Evolutionary conservation across 2,113 vertebrate species (phyloP).

Genomic region (Alectura lathami): DNA sequence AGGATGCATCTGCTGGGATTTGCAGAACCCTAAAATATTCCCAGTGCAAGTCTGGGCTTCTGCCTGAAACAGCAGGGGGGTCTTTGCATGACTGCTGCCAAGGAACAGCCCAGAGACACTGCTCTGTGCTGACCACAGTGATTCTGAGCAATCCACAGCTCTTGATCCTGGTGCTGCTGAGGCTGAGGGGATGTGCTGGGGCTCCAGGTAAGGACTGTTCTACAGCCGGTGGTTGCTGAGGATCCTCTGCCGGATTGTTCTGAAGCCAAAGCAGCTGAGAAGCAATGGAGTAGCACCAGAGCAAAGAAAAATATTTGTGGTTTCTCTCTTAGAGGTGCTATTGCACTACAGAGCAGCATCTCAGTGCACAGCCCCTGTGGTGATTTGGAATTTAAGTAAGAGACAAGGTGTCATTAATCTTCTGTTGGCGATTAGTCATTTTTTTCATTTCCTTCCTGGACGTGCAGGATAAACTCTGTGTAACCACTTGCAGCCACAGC

Average conservation of each 20-base stretch:
- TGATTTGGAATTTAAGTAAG: neutral
- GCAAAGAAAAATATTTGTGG: accelerated
- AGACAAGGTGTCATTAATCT: neutral
- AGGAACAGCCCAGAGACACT: neutral
- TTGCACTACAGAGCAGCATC: neutral
- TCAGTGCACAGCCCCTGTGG: accelerated
- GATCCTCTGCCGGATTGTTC: neutral
- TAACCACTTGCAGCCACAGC: accelerated
- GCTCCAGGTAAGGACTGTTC: neutral
- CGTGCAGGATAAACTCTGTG: neutral
- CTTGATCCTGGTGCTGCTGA: neutral
- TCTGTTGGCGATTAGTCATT: neutral
- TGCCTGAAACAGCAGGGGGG: accelerated
- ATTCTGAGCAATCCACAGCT: accelerated
- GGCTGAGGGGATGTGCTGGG: accelerated
- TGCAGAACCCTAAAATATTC: neutral
- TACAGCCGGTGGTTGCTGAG: neutral
- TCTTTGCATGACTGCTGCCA: accelerated
- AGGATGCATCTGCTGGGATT: neutral
- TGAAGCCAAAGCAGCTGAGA: neutral
- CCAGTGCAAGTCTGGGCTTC: neutral
- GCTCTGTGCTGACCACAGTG: accelerated
- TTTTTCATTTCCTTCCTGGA: neutral
- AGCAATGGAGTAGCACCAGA: accelerated
- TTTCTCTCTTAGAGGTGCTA: neutral